Percentiles rank a stretch among this genome's conserved stretches.
Conservation (phyloP, 2,888 invertebrate species). For the Hemicrepidius hirtus region DNA sequence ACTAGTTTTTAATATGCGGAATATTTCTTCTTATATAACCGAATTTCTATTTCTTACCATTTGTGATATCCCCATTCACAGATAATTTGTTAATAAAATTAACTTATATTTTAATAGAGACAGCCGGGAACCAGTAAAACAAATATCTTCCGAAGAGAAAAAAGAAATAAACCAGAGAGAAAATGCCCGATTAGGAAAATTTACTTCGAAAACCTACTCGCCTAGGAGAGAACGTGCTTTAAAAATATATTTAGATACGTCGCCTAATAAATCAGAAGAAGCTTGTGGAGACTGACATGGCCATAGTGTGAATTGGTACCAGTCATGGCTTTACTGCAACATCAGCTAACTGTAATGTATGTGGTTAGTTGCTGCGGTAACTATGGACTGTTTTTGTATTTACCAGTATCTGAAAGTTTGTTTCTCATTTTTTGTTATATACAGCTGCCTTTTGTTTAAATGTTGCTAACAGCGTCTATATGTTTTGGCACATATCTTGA, state of each 20-base stretch:
- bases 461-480: constrained; percentile 19
- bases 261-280: constrained; percentile 69
- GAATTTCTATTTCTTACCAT: too few species aligned
- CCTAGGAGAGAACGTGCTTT: constrained; percentile 82
- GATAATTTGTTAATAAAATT: not conserved
- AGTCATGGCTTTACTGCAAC: constrained; percentile 66
- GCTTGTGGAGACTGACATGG: constrained; percentile 69
- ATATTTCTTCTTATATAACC: too few species aligned
- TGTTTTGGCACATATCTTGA: not conserved
- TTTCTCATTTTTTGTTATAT: constrained; percentile 36
- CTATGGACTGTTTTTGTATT: constrained; percentile 52
- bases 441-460: constrained; percentile 11
- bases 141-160: constrained; percentile 77
- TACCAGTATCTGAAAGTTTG: constrained; percentile 43
- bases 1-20: too few species aligned
- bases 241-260: constrained; percentile 81
- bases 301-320: constrained; percentile 61
- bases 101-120: constrained; percentile 73
- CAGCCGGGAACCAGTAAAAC: constrained; percentile 75
- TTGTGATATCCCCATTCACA: too few species aligned
- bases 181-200: constrained; percentile 73
- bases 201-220: constrained; percentile 72
- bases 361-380: constrained; percentile 31
- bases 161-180: constrained; percentile 78
- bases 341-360: constrained; percentile 60